Base-by-base conservation (phyloP, 1,140 invertebrate species). In the Drepana arcuata region DNA sequence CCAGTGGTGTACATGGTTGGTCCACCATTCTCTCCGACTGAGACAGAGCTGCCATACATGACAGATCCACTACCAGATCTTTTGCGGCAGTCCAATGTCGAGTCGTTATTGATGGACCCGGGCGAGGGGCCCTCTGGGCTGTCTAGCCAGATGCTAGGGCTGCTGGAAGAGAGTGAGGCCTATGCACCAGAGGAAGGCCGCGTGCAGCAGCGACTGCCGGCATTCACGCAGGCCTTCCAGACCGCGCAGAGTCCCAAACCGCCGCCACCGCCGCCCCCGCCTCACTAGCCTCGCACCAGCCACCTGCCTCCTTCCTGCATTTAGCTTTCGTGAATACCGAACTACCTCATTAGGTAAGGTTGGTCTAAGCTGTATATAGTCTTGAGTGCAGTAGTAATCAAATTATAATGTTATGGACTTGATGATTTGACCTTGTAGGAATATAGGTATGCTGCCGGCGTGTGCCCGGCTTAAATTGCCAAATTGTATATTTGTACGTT, bases 261-360 rank as follows among this genome's bases (percentile, higher is more conserved):
- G 2, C 77, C 82, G 6, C 79, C 74, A 11, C 82, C 70, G 11
- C 80, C 80, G 7, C 73, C 80, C n/a, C 70, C 79, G 33, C 71
- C 74, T 6, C 62, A 79, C 56, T 75, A 78, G 39, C 9, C 24
- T 10, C 24, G 6, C 24, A 10, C 24, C 24, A 6, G 4, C 9
- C 18, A 9, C 18, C 4, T 21, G 4, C 9, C 9, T 9, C 18
- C 18, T 48, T 53, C 35, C 48, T 68, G 69, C 66, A 75, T 70
- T 69, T 75, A 74, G 57, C 59, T 64, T 71, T 59, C 52, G 51
- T 66, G 50, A 52, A 68, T 57, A 68, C 63, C 54, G 53, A 72
- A 52, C 68, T 81, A 81, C 77, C 77, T 81, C 77, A 77, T 43
- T 81, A 79, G 69, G 72, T 79, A 81, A 79, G 58, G 53, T 70